Conservation (phyloP, 2,888 invertebrate species). For the Lasioglossum figueresi region DNA sequence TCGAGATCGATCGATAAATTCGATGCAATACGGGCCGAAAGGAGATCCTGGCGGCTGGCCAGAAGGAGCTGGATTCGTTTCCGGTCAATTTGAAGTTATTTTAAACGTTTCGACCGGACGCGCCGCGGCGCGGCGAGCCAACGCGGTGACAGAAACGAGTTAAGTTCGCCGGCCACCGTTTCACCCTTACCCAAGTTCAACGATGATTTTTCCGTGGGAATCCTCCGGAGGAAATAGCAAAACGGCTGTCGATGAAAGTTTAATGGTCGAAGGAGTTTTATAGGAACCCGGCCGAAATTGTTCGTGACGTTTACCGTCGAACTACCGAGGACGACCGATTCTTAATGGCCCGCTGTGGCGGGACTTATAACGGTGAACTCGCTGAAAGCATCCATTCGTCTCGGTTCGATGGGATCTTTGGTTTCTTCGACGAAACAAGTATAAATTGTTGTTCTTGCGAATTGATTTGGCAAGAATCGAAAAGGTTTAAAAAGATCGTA, state of each 20-base stretch:
- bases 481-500: too few relatives aligned
- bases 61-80: constrained; percentile 30
- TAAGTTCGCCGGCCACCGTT: neutral
- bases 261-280: constrained; percentile 1
- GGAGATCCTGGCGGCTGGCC: constrained; percentile 16
- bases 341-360: neutral
- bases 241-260: constrained; percentile 6
- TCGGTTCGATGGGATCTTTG: neutral
- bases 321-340: neutral
- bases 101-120: neutral
- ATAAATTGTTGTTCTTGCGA: too few relatives aligned
- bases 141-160: neutral
- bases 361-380: neutral
- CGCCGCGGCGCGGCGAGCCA: neutral
- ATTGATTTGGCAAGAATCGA: neutral
- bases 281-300: neutral
- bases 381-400: neutral
- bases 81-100: constrained; percentile 38
- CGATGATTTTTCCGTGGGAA: neutral
- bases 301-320: neutral
- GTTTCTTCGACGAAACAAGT: too few relatives aligned
- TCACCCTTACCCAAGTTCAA: neutral
- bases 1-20: constrained; percentile 14
- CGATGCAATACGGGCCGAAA: neutral
- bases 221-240: neutral